Evolutionary conservation across 2,888 invertebrate genomes (phyloP), one percentile per base, ranked within the genome.

Genomic region (Gibbula magus): DNA sequence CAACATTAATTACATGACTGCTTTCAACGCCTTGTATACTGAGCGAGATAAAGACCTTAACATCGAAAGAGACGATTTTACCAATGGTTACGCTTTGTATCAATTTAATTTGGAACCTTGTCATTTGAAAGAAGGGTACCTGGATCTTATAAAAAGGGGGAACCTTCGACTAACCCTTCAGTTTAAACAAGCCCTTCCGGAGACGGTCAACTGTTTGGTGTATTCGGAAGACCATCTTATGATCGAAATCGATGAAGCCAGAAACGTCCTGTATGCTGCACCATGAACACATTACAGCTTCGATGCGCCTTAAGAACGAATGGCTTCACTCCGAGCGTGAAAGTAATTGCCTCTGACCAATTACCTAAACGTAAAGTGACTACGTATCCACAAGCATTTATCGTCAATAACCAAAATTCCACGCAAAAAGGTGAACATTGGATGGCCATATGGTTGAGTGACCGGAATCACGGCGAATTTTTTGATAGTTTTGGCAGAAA

Each of bases 401-500:
- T 74, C 16, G 51, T 74, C 22, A 74, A 74, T 74, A 74, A 20
- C 13, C 74, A 74, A 32, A 32, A 52, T 18, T 45, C 74, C 7
- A 25, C 74, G 5, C 51, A 45, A 20, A 13, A 5, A 1, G 78
- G 74, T 1, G 20, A 54, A 32, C 78, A 78, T 25, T 78, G 78
- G 73, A 35, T 78, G 10, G 53, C 56, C 2, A 20, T 73, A 5
- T 78, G 45, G 29, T 25, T 78, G 5, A 20, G 54, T 4, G 39
- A 22, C 2, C 5, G 16, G 8, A 18, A 10, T 18, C 22, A 18
- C 7, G 45, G n/a, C 0, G 73, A 78, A 54, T 78, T 54, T 45
- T 78, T 78, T 22, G 78, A 78, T 18, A 78, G 78, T 78, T 78
- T 73, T 20, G 74, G 78, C 0, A 18, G 53, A 10, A 22, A n/a